Evolutionary conservation across 2,113 vertebrate species (phyloP).

Genomic region (Rhinoderma darwinii): DNA sequence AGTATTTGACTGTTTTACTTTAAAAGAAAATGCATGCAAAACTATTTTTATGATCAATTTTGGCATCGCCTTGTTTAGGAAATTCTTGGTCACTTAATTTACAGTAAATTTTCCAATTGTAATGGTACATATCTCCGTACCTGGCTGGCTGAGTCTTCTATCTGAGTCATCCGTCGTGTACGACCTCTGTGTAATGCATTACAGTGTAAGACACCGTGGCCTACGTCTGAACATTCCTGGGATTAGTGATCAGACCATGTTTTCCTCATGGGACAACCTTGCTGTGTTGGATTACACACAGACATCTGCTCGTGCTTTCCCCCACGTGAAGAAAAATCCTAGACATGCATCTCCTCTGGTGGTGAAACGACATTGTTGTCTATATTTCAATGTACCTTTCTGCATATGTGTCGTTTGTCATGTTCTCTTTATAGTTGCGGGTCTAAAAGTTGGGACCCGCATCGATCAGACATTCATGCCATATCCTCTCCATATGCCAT

Average conservation of each 20-base stretch:
- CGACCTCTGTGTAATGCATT: conserved; percentile 33
- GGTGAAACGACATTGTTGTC: not conserved
- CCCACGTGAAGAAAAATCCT: conserved; percentile 19
- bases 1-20: too few species aligned
- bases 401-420: not conserved
- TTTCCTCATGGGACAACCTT: conserved; percentile 27
- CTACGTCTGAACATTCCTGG: conserved; percentile 20
- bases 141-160: not conserved
- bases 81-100: too few species aligned
- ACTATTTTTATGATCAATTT: too few species aligned
- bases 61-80: too few species aligned
- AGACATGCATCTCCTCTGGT: not conserved
- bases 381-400: not conserved
- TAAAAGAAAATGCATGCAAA: too few species aligned
- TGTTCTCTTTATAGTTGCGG: too few species aligned
- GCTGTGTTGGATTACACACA: conserved; percentile 1
- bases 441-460: too few species aligned
- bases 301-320: conserved; percentile 36
- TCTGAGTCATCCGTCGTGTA: not conserved
- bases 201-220: not conserved
- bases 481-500: too few species aligned
- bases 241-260: conserved; percentile 18
- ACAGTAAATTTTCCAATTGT: too few species aligned
- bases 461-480: too few species aligned
- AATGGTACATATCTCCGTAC: too few species aligned